Evolutionary conservation across 2,797 vertebrate genomes (phyloP).

Genomic region (Paguma larvata): DNA sequence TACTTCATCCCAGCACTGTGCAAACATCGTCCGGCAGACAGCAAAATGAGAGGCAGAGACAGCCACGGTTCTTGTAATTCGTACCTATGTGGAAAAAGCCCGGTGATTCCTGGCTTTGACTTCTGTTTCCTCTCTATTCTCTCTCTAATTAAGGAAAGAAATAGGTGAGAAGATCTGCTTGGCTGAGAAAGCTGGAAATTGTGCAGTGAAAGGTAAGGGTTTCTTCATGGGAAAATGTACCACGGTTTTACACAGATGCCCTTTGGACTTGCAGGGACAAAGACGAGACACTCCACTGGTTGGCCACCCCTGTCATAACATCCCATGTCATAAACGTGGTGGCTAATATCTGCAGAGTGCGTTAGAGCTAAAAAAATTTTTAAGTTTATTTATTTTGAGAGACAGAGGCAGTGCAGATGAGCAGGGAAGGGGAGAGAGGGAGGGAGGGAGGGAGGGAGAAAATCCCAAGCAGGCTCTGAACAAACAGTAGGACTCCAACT

Average conservation of each 20-base stretch:
- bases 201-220: not conserved
- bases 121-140: not conserved
- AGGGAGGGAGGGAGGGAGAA: no score
- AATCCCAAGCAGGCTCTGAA: no score
- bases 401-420: no score
- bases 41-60: conserved; percentile 64
- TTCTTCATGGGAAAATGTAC: not conserved
- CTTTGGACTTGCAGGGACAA: not conserved
- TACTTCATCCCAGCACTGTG: conserved; percentile 13
- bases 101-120: conserved; percentile 39
- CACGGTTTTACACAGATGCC: not conserved
- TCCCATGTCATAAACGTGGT: accelerated
- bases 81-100: not conserved
- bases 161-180: conserved; percentile 5
- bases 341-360: not conserved
- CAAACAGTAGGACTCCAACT: no score
- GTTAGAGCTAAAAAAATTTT: no score
- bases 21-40: conserved; percentile 64
- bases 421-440: no score
- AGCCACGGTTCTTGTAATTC: conserved; percentile 49
- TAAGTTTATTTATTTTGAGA: no score
- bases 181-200: conserved; percentile 50
- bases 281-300: not conserved
- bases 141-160: conserved; percentile 35
- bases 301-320: not conserved